These are phyloP conservation scores for Allacma fusca DNA, from an alignment of 2,888 invertebrate species.

Conservation along the genomic window DNA sequence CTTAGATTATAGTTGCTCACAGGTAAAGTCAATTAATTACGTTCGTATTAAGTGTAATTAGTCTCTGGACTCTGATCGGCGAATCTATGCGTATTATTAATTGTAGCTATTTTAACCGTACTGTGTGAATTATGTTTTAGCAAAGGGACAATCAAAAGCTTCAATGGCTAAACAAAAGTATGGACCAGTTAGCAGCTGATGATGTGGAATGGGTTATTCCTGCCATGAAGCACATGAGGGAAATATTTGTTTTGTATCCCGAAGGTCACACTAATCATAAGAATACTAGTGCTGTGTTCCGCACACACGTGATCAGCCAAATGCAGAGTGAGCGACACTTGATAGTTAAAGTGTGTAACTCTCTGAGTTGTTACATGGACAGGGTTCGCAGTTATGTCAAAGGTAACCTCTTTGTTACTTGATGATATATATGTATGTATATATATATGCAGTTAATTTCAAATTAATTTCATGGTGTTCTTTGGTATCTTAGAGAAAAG, in stretches of 20 bases:
- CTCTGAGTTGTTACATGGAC: slow-evolving; percentile 76
- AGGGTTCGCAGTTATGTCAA: slow-evolving; percentile 75
- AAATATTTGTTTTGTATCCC: slow-evolving; percentile 89
- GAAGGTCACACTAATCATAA: slow-evolving; percentile 76
- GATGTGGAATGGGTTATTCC: slow-evolving; percentile 86
- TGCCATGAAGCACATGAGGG: slow-evolving; percentile 92
- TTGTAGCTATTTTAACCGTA: too few species aligned
- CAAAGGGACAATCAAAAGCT: slow-evolving; percentile 96
- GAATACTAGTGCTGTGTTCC: slow-evolving; percentile 56
- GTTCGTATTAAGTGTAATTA: too few species aligned
- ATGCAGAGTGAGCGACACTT: slow-evolving; percentile 58
- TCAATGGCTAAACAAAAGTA: slow-evolving; percentile 93
- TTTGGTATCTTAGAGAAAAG: slow-evolving; percentile 76
- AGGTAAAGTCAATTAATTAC: too few species aligned
- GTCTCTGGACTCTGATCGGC: too few species aligned
- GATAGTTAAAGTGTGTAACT: slow-evolving; percentile 60
- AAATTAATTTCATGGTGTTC: too few species aligned
- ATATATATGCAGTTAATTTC: too few species aligned
- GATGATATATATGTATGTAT: neutral
- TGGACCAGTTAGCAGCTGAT: slow-evolving; percentile 90
- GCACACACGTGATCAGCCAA: slow-evolving; percentile 55
- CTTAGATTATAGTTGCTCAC: slow-evolving; percentile 95
- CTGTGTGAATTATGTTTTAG: slow-evolving; percentile 63
- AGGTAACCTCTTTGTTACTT: slow-evolving; percentile 62
- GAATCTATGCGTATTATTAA: too few species aligned